Conservation (phyloP, 53 echinoderm and acorn worm species). For the Stichopus horrens region DNA sequence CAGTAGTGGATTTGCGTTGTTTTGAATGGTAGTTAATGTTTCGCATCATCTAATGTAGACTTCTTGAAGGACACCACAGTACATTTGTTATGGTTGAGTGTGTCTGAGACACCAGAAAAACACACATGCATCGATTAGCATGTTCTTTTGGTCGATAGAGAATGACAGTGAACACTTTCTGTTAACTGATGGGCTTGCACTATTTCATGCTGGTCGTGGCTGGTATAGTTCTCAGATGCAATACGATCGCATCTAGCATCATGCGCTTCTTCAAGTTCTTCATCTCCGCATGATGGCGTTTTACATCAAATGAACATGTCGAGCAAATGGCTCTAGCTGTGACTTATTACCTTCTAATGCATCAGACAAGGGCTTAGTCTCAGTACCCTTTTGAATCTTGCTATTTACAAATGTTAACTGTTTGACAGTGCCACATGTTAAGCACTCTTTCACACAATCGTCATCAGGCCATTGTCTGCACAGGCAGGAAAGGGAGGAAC, state of each 20-base stretch:
- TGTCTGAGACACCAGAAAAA: constrained; percentile 24
- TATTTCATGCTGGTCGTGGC: constrained; percentile 9
- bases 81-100: constrained; percentile 13
- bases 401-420: neutral
- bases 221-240: constrained; percentile 24
- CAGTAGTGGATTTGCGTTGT: constrained; percentile 16
- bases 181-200: constrained; percentile 25
- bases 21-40: constrained; percentile 20
- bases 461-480: constrained; percentile 4
- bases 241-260: neutral
- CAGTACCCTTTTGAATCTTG: neutral
- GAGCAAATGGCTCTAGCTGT: constrained; percentile 1
- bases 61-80: constrained; percentile 21
- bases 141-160: constrained; percentile 13
- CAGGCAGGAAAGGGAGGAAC: constrained; percentile 3
- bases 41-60: neutral
- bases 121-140: constrained; percentile 17
- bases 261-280: neutral
- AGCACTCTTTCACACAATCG: constrained; percentile 18
- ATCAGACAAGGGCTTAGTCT: constrained; percentile 5
- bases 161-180: constrained; percentile 29
- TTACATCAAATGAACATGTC: constrained; percentile 37
- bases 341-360: constrained; percentile 5
- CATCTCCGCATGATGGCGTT: constrained; percentile 37
- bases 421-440: constrained; percentile 12